A percentile compares a stretch with the other conserved stretches of the same genome.
phyloP scores from a whole-genome alignment of 2,797 vertebrate species.

The Mycteria americana region DNA sequence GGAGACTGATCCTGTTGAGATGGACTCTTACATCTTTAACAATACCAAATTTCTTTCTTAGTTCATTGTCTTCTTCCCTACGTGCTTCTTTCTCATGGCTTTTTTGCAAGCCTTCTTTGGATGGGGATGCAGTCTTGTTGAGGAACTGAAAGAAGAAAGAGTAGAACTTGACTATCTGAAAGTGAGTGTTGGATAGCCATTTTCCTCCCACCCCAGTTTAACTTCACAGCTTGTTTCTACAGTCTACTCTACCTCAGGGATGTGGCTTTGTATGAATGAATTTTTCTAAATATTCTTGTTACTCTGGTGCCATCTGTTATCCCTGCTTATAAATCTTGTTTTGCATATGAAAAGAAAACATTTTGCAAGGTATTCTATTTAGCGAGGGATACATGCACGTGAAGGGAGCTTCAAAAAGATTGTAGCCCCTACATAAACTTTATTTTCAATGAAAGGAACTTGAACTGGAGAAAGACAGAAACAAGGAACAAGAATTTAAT shows the following conservation, averaged over 20 bases:
- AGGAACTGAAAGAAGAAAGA: slow-evolving; percentile 2
- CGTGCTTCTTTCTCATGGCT: background rate
- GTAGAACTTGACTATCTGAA: background rate
- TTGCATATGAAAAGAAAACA: background rate
- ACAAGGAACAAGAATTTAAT: background rate
- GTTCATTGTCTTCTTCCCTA: background rate
- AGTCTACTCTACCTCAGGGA: background rate
- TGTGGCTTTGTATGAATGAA: background rate
- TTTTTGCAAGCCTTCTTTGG: background rate
- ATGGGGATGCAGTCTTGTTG: background rate
- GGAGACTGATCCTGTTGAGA: background rate
- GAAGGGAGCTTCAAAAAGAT: background rate
- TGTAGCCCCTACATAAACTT: background rate
- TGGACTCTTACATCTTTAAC: background rate
- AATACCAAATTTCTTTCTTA: background rate
- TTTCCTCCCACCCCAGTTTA: background rate
- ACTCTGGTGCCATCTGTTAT: background rate
- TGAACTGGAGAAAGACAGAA: background rate
- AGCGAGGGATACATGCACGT: background rate
- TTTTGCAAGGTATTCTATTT: background rate
- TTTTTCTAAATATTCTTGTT: background rate
- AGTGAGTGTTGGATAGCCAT: background rate
- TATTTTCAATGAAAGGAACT: background rate
- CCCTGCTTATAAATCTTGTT: background rate
- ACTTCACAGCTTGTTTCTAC: background rate